Evolutionary conservation across 92 coral and sea anemone genomes (phyloP).

Genomic region (Epizoanthus stellaris): DNA sequence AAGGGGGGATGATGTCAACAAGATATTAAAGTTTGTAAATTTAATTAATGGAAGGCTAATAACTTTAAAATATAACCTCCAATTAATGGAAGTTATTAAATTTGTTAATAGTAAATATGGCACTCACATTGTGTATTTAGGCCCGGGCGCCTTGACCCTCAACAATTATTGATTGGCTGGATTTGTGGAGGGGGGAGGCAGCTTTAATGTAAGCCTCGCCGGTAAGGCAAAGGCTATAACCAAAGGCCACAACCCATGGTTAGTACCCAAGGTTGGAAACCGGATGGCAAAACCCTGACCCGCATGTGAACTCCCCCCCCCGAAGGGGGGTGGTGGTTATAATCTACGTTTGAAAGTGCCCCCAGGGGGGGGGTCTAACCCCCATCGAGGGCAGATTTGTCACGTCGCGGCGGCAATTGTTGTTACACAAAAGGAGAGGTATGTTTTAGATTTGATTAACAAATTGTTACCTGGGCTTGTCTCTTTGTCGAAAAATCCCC

Average conservation of each 20-base stretch:
- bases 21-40: too few species aligned
- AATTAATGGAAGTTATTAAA: too few species aligned
- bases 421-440: neutral
- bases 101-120: conserved; percentile 47
- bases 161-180: conserved; percentile 20
- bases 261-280: too few species aligned
- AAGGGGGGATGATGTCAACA: too few species aligned
- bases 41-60: too few species aligned
- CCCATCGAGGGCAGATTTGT: neutral
- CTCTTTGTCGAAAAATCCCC: too few species aligned
- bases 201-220: neutral
- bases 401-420: neutral
- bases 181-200: conserved; percentile 32
- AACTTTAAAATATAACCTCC: too few species aligned
- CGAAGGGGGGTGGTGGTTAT: neutral
- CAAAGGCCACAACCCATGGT: too few species aligned
- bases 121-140: conserved; percentile 49
- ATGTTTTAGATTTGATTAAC: neutral
- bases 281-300: too few species aligned
- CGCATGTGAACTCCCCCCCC: too few species aligned
- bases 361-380: neutral
- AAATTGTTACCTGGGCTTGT: too few species aligned
- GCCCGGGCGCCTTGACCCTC: conserved; percentile 42
- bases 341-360: too few species aligned
- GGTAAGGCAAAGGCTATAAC: neutral